These are phyloP conservation scores for Romanomermis culicivorax DNA, from an alignment of 2,888 invertebrate species.

Conservation along the genomic window DNA sequence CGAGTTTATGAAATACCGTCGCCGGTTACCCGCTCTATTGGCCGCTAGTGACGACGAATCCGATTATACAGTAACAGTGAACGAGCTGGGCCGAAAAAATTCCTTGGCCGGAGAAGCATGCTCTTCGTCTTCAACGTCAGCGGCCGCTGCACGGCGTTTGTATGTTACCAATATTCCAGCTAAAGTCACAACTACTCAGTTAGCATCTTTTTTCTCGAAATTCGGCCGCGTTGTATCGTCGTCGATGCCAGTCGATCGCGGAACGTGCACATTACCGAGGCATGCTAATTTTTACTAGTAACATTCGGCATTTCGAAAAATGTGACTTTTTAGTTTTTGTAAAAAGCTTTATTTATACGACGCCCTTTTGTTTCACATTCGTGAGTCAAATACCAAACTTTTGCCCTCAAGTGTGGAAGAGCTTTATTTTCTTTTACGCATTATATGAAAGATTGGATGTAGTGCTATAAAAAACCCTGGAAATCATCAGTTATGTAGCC, in stretches of 20 bases:
- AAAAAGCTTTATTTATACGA: too few relatives aligned
- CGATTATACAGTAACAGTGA: not conserved
- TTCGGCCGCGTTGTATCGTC: constrained; percentile 24
- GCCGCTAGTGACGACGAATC: constrained; percentile 10
- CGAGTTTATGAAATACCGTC: constrained; percentile 28
- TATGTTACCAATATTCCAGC: constrained; percentile 23
- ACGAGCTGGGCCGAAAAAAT: not conserved
- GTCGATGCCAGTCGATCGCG: constrained; percentile 20
- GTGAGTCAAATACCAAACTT: too few relatives aligned
- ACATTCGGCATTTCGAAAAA: too few relatives aligned
- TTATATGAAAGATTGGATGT: too few relatives aligned
- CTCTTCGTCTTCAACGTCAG: not conserved
- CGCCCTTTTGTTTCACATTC: too few relatives aligned
- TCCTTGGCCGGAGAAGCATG: not conserved
- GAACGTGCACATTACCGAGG: constrained; percentile 3
- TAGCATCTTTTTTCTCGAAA: constrained; percentile 25
- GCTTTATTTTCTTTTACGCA: too few relatives aligned
- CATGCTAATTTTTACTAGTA: too few relatives aligned
- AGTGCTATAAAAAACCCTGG: too few relatives aligned
- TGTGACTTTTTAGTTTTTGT: too few relatives aligned
- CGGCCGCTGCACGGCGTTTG: constrained; percentile 9
- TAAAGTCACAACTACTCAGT: constrained; percentile 22
- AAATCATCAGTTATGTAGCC: too few relatives aligned
- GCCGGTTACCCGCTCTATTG: constrained; percentile 25
- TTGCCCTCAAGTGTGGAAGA: too few relatives aligned